Base-by-base conservation (phyloP, 2,797 vertebrate genomes). In the Intellagama lesueurii region DNA sequence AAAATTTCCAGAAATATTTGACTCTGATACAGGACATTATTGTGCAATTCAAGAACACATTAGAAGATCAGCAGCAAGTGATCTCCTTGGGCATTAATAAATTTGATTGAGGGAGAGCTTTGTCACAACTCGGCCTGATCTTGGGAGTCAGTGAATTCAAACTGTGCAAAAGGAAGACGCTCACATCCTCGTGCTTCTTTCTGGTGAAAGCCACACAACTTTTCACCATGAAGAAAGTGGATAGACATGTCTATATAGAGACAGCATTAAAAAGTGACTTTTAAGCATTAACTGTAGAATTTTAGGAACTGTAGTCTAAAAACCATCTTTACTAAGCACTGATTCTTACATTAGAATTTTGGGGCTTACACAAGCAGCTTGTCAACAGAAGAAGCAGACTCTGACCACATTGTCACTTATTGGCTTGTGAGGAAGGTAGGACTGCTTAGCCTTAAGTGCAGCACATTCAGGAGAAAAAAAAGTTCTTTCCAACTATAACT, bases 11-110 rank as follows among this genome's bases (percentile, higher is more conserved):
- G 49, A 69, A 64, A 8, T 77, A 83, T 78, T 49, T 66, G 35
- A 16, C 12, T 66, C 5, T 30, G 64, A 66, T 56, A 49, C 26
- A 82, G 17, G 72, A 49, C 75, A 75, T 1, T 3, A 40, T 49
- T 82, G 79, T 83, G 87, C 87, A 88, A 68, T 47, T 60, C 28
- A 52, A 69, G 30, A 86, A 78, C 56, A 64, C 28, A 66, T 80
- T 66, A 32, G 78, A 83, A 83, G 40, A 30, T 64, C 66, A 26
- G 52, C 35, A 77, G 40, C 52, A 56, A 32, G 69, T 83, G 35
- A 78, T 77, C 49, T 83, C 69, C 79, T 78, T 49, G 24, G 52
- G 69, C 40, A 49, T 49, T 24, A 77, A 86, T 70, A 83, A 82
- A 88, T 82, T 73, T 72, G 28, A 88, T 35, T 26, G 6, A 49